These are phyloP conservation scores for Clusia tigrina DNA, from an alignment of 2,888 invertebrate genomes.

Conservation along the genomic window DNA sequence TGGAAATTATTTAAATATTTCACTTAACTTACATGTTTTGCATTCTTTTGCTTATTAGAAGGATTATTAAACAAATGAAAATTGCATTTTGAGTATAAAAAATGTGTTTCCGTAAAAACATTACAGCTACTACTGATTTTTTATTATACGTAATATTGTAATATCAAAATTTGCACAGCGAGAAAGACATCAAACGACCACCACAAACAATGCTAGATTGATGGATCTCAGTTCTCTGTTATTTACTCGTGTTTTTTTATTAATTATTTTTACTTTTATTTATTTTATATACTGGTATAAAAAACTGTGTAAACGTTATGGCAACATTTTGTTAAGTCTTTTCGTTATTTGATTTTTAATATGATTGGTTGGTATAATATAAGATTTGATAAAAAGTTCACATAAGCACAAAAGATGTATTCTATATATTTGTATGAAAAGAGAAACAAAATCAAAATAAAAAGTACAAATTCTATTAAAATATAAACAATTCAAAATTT, in stretches of 20 bases:
- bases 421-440: too few species aligned
- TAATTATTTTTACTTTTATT: conserved; percentile 8
- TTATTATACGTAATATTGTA: conserved; percentile 2
- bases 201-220: background rate
- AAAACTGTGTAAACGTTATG: conserved; percentile 37
- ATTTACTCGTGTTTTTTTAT: conserved; percentile 10
- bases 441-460: background rate
- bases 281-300: conserved; percentile 23
- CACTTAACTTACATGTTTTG: too few species aligned
- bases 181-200: background rate
- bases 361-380: conserved; percentile 14
- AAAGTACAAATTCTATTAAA: conserved; percentile 12
- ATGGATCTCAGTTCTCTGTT: background rate
- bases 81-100: conserved; percentile 12
- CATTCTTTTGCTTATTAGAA: too few species aligned
- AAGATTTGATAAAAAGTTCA: background rate
- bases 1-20: too few species aligned
- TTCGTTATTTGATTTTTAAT: conserved; percentile 33
- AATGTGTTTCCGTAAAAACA: background rate
- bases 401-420: background rate
- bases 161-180: conserved; percentile 1
- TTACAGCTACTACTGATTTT: conserved; percentile 6
- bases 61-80: too few species aligned
- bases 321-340: conserved; percentile 37
- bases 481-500: conserved; percentile 3